phyloP scores from a whole-genome alignment of 2,888 invertebrate species.

The Schrankia costaestrigalis region DNA sequence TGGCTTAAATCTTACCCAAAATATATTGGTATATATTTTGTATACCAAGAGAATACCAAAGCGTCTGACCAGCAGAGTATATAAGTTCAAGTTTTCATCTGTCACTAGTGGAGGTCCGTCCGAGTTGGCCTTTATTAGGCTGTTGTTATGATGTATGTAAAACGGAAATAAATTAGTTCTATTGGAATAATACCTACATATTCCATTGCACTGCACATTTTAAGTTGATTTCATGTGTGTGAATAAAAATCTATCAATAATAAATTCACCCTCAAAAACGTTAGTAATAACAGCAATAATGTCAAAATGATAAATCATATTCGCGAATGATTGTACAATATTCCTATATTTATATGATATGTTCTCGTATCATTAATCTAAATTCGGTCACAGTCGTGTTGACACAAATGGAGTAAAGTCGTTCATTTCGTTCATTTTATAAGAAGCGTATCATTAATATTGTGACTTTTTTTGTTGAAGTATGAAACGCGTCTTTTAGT shows the following conservation, averaged over 20 bases:
- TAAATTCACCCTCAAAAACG: not conserved
- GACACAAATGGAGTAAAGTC: constrained; percentile 53
- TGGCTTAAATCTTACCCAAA: too few species aligned
- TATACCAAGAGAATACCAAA: too few species aligned
- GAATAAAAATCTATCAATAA: not conserved
- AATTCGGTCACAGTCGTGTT: constrained; percentile 35
- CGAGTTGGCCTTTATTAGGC: too few species aligned
- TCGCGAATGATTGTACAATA: constrained; percentile 7
- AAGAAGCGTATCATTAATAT: constrained; percentile 43
- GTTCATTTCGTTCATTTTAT: constrained; percentile 26
- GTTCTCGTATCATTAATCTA: constrained; percentile 55
- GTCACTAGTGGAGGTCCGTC: too few species aligned
- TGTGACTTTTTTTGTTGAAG: constrained; percentile 22
- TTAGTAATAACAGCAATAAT: constrained; percentile 10
- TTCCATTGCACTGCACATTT: too few species aligned
- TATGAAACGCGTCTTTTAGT: constrained; percentile 8
- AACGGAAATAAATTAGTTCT: too few species aligned
- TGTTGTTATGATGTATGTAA: too few species aligned
- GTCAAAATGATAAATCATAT: constrained; percentile 25
- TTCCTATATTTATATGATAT: constrained; percentile 22
- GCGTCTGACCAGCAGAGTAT: too few species aligned
- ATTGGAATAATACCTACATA: too few species aligned
- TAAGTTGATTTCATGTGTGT: not conserved
- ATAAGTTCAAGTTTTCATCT: too few species aligned
- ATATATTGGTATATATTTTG: too few species aligned